Percentiles rank a stretch among this genome's conserved stretches.
These are phyloP conservation scores for Erannis defoliaria DNA, from an alignment of 2,888 invertebrate genomes.

Conservation along the genomic window DNA sequence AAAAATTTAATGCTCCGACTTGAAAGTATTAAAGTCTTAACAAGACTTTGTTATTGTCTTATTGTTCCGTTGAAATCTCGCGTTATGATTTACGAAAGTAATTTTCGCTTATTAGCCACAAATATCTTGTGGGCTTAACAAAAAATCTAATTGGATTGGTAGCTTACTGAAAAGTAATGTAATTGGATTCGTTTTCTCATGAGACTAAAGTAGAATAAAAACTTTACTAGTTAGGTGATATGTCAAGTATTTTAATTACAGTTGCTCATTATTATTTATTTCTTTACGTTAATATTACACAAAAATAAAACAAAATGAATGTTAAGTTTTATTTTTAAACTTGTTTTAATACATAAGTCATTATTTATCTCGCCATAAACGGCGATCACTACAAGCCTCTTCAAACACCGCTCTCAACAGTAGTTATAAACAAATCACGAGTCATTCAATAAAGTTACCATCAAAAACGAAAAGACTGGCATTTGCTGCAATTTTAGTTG, in stretches of 20 bases:
- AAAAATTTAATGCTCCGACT: constrained; percentile 47
- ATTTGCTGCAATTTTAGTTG: constrained; percentile 51
- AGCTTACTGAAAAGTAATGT: constrained; percentile 1
- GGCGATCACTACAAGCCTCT: constrained; percentile 41
- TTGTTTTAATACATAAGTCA: constrained; percentile 5
- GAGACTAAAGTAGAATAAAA: constrained; percentile 5
- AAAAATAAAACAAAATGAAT: background rate
- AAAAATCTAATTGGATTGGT: constrained; percentile 4
- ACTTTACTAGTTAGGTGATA: background rate
- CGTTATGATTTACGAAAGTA: constrained; percentile 25
- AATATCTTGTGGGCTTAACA: background rate
- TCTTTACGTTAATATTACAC: background rate
- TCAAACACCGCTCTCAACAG: constrained; percentile 40
- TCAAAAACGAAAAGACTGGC: constrained; percentile 44
- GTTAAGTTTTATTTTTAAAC: too few species aligned
- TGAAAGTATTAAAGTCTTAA: constrained; percentile 42
- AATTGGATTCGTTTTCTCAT: constrained; percentile 6
- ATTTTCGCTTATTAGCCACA: constrained; percentile 9
- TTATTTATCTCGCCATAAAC: constrained; percentile 25
- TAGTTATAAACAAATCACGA: constrained; percentile 44
- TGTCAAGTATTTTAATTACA: background rate
- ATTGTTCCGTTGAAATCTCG: constrained; percentile 33
- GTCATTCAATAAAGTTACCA: constrained; percentile 46
- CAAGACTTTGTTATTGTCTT: constrained; percentile 42
- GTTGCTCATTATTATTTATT: background rate